Evolutionary conservation across 2,888 invertebrate species (phyloP).

Genomic region (Anarsia innoxiella): DNA sequence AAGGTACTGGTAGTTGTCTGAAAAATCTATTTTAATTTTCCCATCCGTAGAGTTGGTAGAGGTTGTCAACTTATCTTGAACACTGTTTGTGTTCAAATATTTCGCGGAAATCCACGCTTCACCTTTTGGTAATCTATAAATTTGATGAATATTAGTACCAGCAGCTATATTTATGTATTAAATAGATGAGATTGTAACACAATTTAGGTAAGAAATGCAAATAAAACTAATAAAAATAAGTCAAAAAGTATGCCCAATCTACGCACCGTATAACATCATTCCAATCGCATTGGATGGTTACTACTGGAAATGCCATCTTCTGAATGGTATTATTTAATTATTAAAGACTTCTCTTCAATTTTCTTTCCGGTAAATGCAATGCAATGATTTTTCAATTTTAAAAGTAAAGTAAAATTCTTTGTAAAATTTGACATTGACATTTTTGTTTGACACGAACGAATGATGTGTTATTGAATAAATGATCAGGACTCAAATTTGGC

Average conservation of each 20-base stretch:
- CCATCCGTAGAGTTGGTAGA: slow-evolving; percentile 41
- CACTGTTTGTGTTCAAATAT: slow-evolving; percentile 48
- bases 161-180: neutral
- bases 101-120: slow-evolving; percentile 72
- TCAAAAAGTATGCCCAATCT: neutral
- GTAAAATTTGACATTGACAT: too few species aligned
- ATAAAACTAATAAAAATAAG: slow-evolving; percentile 4
- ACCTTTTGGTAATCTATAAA: slow-evolving; percentile 53
- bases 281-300: slow-evolving; percentile 73
- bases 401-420: too few species aligned
- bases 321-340: too few species aligned
- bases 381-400: too few species aligned
- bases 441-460: too few species aligned
- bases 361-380: too few species aligned
- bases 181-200: neutral
- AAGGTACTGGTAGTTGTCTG: slow-evolving; percentile 54
- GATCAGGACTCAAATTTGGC: too few species aligned
- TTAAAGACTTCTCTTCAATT: too few species aligned
- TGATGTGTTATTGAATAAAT: too few species aligned
- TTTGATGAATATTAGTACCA: neutral
- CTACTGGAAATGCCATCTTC: slow-evolving; percentile 52
- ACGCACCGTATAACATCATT: slow-evolving; percentile 64
- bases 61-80: slow-evolving; percentile 55
- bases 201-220: too few species aligned
- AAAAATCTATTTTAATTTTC: slow-evolving; percentile 55